phyloP scores from a whole-genome alignment of 2,113 vertebrate species.

The Coracopsis vasa region DNA sequence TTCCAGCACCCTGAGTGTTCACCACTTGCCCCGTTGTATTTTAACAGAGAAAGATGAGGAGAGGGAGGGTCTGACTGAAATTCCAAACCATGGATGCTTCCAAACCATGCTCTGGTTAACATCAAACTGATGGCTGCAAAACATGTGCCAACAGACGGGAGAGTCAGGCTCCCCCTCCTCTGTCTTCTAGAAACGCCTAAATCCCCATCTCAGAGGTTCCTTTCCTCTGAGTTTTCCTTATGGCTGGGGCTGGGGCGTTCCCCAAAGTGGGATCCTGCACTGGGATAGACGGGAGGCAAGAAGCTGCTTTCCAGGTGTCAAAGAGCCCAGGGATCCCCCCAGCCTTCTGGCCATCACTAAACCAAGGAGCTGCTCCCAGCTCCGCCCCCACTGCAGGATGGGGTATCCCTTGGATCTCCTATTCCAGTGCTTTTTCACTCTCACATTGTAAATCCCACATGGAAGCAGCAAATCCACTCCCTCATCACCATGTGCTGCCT shows the following conservation, averaged over 20 bases:
- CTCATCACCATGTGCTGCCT: background rate
- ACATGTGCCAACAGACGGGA: background rate
- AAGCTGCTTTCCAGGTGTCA: background rate
- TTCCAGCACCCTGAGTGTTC: accelerated
- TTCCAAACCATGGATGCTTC: background rate
- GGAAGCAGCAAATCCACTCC: background rate
- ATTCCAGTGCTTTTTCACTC: background rate
- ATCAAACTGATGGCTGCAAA: background rate
- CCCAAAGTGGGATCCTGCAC: accelerated
- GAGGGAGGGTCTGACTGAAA: background rate
- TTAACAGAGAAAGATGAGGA: background rate
- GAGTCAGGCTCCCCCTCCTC: background rate
- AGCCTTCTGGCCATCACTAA: background rate
- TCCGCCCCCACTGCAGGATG: too few species aligned
- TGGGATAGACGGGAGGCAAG: background rate
- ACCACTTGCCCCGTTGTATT: background rate
- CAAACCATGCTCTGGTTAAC: background rate
- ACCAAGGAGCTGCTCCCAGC: background rate
- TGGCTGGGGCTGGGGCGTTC: background rate
- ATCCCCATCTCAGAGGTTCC: background rate
- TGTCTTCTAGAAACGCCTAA: background rate
- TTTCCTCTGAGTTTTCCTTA: background rate
- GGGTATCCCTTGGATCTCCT: background rate
- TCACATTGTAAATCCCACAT: background rate
- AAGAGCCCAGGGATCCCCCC: background rate